phyloP scores from a whole-genome alignment of 2,113 vertebrate species.

The Lipophrys pholis region DNA sequence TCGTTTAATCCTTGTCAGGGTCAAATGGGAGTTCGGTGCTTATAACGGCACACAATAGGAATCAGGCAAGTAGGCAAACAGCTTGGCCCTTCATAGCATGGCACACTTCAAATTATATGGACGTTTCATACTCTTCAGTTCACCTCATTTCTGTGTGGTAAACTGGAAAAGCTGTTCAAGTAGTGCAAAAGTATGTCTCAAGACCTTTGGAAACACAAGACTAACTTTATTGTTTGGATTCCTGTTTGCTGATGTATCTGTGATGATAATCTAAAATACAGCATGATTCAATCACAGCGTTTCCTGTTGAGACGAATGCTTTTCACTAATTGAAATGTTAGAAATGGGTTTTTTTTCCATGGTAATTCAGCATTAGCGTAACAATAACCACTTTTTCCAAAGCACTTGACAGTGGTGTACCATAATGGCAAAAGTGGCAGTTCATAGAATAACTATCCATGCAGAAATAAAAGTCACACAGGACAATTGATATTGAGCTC shows the following conservation, averaged over 20 bases:
- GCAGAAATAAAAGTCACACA: not conserved
- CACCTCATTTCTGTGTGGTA: not conserved
- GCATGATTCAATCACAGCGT: constrained; percentile 7
- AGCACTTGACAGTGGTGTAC: not conserved
- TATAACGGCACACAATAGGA: not conserved
- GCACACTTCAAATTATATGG: not conserved
- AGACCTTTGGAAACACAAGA: not conserved
- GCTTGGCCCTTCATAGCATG: not conserved
- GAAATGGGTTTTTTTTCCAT: not conserved
- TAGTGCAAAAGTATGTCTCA: not conserved
- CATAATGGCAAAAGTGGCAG: not conserved
- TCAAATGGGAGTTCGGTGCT: constrained; percentile 5
- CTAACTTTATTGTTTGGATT: not conserved
- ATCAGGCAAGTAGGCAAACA: not conserved
- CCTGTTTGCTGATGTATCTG: not conserved
- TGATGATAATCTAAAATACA: constrained; percentile 5
- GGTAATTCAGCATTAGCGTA: not conserved
- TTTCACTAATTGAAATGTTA: constrained; percentile 27
- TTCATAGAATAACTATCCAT: not conserved
- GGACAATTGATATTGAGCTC: constrained; percentile 11
- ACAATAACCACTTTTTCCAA: constrained; percentile 2
- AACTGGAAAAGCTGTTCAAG: not conserved
- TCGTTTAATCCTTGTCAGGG: constrained; percentile 38
- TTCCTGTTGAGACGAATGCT: not conserved
- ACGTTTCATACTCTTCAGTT: not conserved